These are phyloP conservation scores for Sylvicapra grimmia DNA, from an alignment of 2,113 vertebrate species.

Conservation along the genomic window DNA sequence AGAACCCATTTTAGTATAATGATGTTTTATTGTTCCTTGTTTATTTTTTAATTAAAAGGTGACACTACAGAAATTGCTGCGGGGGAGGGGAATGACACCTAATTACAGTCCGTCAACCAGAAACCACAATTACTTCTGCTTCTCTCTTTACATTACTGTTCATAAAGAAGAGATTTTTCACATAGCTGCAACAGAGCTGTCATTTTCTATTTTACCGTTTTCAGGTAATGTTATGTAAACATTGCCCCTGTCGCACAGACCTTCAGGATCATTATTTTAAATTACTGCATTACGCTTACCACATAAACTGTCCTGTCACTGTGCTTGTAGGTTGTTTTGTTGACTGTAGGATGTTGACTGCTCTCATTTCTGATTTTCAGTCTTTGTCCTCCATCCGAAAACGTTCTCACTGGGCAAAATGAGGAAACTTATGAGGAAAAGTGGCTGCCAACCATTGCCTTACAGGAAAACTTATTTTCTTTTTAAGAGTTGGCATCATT, in stretches of 20 bases:
- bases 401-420: neutral
- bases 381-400: neutral
- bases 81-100: neutral
- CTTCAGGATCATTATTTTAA: neutral
- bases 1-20: neutral
- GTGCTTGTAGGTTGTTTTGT: neutral
- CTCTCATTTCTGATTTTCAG: neutral
- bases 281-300: neutral
- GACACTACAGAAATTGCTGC: neutral
- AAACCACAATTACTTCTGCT: slow-evolving; percentile 21
- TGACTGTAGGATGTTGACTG: neutral
- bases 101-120: neutral
- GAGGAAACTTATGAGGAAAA: neutral
- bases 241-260: neutral
- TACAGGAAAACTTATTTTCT: neutral
- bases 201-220: neutral
- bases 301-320: neutral
- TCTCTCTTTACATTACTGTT: neutral
- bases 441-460: neutral
- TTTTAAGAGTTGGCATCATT: neutral
- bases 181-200: neutral
- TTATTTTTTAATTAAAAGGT: slow-evolving; percentile 8
- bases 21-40: neutral
- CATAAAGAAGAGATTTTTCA: slow-evolving; percentile 5
- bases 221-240: neutral